Base-by-base conservation (phyloP, 2,888 invertebrate species). In the Euzophera pinguis region DNA sequence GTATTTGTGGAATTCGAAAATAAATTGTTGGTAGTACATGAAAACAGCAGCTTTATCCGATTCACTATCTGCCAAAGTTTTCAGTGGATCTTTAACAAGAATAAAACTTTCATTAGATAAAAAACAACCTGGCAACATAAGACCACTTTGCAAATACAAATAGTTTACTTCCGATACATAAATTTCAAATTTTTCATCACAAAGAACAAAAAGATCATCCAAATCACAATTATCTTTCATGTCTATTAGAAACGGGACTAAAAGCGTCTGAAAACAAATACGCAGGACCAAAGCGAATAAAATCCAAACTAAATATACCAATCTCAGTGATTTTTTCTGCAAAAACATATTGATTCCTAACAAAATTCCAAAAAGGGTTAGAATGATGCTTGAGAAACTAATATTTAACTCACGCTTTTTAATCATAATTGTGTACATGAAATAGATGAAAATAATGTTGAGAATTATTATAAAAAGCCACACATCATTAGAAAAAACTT, bases 391-490 rank as follows among this genome's bases (percentile, higher is more conserved):
- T 8, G 50, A 17, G 14, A 42, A 50, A 14, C 32, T 41, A 13
- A 50, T 34, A 12, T 34, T 22, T 7, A 43, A 10, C 34, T 50
- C 34, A 13, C 50, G 42, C 34, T 42, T 50, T 29, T 34, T n/a
- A 0, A 50, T 43, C 8, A 50, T 35, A 12, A 50, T 43, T 9
- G 42, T 41, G 16, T 42, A 50, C 42, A 50, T 42, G 16, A 41
- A 27, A 42, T 50, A 50, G 8, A 50, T 50, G 9, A 50, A 50
- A n/a, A 50, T 42, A 43, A 43, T 42, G 8, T 41, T 41, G 3
- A 50, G 32, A n/a, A 50, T 7, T 3, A 41, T 14, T n/a, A 50
- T 50, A n/a, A 50, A 41, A 14, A 34, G n/a, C 50, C 50, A 50
- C 1, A 34, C 14, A 5, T 42, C 39, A 3, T 32, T 14, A 1